phyloP scores from a whole-genome alignment of 2,113 vertebrate genomes.

The Bubo blakistoni region DNA sequence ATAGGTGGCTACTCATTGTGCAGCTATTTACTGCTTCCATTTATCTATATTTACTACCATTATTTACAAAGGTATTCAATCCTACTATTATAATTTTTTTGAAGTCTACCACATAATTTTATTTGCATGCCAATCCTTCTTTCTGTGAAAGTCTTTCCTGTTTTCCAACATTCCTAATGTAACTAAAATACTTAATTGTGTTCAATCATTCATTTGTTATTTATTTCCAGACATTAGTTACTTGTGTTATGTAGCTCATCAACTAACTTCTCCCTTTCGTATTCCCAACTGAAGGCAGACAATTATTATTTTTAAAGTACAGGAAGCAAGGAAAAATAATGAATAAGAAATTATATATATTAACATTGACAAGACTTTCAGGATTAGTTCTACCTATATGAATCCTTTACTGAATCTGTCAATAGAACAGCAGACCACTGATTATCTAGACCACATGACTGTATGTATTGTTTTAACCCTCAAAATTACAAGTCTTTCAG shows the following conservation, averaged over 20 bases:
- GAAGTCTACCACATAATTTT: not conserved
- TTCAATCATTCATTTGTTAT: not conserved
- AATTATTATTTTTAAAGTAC: not conserved
- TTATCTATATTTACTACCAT: not conserved
- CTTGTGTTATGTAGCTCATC: not conserved
- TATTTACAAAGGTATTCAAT: not conserved
- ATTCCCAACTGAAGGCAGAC: not conserved
- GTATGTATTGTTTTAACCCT: not conserved
- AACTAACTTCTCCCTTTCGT: not conserved
- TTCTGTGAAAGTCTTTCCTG: not conserved
- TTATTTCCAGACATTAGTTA: not conserved
- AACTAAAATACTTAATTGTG: not conserved
- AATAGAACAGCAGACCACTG: not conserved
- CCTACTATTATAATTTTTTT: not conserved
- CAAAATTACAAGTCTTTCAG: not conserved
- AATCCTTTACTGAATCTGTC: not conserved
- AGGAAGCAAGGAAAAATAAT: not conserved
- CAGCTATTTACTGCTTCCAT: not conserved
- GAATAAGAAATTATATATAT: not conserved
- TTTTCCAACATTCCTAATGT: not conserved
- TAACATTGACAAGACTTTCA: not conserved
- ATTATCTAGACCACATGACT: not conserved
- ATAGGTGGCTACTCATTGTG: not conserved
- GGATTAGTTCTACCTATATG: not conserved
- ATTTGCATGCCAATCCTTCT: not conserved